phyloP scores from a whole-genome alignment of 1,140 invertebrate species.

The Zaprionus vittiger region DNA sequence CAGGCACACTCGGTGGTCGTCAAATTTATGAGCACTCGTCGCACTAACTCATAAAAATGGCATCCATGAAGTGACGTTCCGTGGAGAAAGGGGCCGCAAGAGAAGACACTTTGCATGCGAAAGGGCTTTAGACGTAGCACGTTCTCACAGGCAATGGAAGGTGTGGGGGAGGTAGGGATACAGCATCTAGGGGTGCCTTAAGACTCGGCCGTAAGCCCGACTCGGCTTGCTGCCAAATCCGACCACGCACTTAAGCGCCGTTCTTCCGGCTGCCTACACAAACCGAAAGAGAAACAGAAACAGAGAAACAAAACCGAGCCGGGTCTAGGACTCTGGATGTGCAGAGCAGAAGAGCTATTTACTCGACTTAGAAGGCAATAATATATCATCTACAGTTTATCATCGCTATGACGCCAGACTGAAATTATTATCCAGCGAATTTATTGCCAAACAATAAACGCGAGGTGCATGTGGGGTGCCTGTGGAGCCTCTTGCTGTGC shows the following conservation, averaged over 20 bases:
- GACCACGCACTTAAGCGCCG: constrained; percentile 52
- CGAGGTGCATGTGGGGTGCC: constrained; percentile 49
- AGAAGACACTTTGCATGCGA: constrained; percentile 75
- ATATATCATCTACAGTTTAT: constrained; percentile 84
- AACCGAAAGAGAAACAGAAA: constrained; percentile 30
- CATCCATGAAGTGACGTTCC: constrained; percentile 41
- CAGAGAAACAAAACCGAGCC: not conserved
- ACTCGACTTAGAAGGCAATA: constrained; percentile 81
- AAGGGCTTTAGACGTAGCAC: constrained; percentile 52
- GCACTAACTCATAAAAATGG: constrained; percentile 77
- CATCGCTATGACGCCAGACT: constrained; percentile 84
- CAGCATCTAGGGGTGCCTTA: constrained; percentile 13
- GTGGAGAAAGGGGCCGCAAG: constrained; percentile 33
- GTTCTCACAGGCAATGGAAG: not conserved
- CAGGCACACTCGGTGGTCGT: constrained; percentile 52
- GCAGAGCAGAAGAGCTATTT: constrained; percentile 58
- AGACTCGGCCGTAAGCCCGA: constrained; percentile 19
- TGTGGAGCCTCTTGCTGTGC: constrained; percentile 29
- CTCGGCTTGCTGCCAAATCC: constrained; percentile 44
- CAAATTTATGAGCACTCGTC: constrained; percentile 77
- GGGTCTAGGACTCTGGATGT: not conserved
- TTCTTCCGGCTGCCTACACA: constrained; percentile 47
- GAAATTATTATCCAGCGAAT: constrained; percentile 83
- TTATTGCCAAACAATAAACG: constrained; percentile 83
- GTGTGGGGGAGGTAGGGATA: not conserved